phyloP scores from a whole-genome alignment of 1,140 invertebrate species.

The Aphelinus certus region DNA sequence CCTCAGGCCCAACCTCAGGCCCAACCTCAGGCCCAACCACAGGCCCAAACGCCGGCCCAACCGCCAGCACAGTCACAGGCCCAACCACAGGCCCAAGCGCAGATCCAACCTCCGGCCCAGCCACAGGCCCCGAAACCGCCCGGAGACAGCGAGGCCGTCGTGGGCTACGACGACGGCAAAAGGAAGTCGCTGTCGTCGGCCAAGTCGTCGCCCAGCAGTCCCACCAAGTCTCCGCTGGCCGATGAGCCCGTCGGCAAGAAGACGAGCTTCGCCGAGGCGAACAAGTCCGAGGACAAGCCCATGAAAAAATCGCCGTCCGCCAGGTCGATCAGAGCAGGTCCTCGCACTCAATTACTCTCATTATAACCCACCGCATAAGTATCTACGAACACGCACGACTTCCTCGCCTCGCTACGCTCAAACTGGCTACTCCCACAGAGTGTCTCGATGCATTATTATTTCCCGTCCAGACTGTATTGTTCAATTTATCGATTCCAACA shows the following conservation, averaged over 20 bases:
- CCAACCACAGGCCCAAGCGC: too few species aligned
- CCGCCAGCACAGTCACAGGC: too few species aligned
- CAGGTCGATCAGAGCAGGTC: slow-evolving; percentile 37
- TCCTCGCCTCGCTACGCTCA: too few species aligned
- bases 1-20: neutral
- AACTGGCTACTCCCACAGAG: too few species aligned
- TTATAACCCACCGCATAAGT: too few species aligned
- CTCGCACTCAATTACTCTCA: neutral
- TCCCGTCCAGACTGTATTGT: neutral
- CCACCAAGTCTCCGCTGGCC: neutral
- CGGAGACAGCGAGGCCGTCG: slow-evolving; percentile 44
- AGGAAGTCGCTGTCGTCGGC: slow-evolving; percentile 50
- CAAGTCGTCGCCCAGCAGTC: slow-evolving; percentile 33
- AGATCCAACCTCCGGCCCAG: neutral
- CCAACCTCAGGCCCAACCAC: neutral
- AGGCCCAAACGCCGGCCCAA: neutral
- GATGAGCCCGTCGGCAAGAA: slow-evolving; percentile 41
- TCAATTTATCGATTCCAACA: neutral
- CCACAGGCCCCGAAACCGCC: slow-evolving; percentile 34
- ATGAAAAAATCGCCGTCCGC: neutral
- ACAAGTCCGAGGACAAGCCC: slow-evolving; percentile 32
- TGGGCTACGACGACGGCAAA: slow-evolving; percentile 56
- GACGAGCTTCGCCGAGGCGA: slow-evolving; percentile 42
- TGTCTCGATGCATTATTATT: neutral
- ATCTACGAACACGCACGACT: too few species aligned